Evolutionary conservation across 2,113 vertebrate species (phyloP), one percentile per base, ranked within the genome.

Genomic region (Mastomys natalensis): DNA sequence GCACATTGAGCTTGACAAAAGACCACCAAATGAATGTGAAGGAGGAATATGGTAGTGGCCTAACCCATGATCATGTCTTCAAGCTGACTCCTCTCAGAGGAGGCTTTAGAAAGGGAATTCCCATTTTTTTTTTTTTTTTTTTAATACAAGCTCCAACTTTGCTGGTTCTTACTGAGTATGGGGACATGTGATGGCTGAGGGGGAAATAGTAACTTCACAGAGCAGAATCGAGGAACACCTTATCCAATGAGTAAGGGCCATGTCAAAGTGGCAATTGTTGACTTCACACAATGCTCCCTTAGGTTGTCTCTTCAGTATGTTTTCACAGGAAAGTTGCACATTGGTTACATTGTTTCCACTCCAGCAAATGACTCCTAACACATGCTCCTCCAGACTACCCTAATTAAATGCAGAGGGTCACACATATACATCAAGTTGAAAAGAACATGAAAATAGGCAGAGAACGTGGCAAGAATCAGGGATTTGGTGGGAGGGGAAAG

Each of bases 141-240:
- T n/a, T n/a, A n/a, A 29, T 73, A 21, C 55, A 13, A 6, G 1
- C 8, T 11, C 15, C 34, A 1, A 12, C 64, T 5, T 2, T 22
- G 1, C 13, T 72, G 73, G 43, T 51, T 78, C 76, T 34, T 78
- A 19, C 9, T 70, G 72, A 53, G 68, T 70, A 26, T 48, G 43
- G 26, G 22, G 40, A n/a, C 51, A 53, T 45, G 53, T 89, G 60
- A n/a, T 34, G 34, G 58, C 73, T 34, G 24, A 53, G 12, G 34
- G 21, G 51, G 40, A 87, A 93, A 60, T 3, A 72, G 45, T 34
- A 45, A 72, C 21, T 48, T 90, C 17, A 40, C 3, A 29, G n/a
- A 34, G 13, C 43, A 82, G 73, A 91, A 89, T 76, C 31, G 48
- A 40, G 72, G 3, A 34, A 4, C 73, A 16, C 3, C 40, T 60